These are phyloP conservation scores for Philereme transversata DNA, from an alignment of 2,888 invertebrate genomes.

Conservation along the genomic window DNA sequence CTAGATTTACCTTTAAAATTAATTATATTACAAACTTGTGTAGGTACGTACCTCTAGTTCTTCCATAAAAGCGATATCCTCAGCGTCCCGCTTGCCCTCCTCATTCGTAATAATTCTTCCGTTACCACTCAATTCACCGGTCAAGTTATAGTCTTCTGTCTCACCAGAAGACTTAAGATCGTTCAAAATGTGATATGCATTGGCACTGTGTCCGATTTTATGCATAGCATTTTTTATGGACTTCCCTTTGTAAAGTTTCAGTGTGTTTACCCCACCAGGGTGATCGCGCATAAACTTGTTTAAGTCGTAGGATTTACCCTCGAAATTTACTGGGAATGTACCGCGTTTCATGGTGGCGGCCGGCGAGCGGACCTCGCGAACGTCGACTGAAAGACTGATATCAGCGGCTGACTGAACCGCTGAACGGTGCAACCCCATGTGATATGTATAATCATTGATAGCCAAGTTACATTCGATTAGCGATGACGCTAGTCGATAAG, in stretches of 20 bases:
- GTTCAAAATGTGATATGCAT: conserved; percentile 86
- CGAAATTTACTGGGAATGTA: conserved; percentile 67
- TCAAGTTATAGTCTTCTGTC: conserved; percentile 68
- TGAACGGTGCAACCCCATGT: conserved; percentile 10
- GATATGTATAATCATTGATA: too few relatives aligned
- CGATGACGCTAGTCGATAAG: too few relatives aligned
- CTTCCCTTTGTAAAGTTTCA: conserved; percentile 82
- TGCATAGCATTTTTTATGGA: conserved; percentile 81
- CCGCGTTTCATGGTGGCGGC: conserved; percentile 34
- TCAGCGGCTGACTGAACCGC: conserved; percentile 4
- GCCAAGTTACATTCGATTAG: too few relatives aligned
- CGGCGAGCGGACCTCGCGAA: conserved; percentile 9
- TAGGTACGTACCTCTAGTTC: conserved; percentile 65
- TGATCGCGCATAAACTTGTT: conserved; percentile 87
- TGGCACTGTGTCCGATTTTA: conserved; percentile 84
- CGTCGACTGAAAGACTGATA: conserved; percentile 32
- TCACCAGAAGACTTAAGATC: conserved; percentile 82
- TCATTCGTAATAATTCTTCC: conserved; percentile 70
- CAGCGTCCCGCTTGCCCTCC: conserved; percentile 51
- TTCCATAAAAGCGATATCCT: conserved; percentile 69
- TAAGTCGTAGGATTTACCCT: conserved; percentile 85
- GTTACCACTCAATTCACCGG: conserved; percentile 66
- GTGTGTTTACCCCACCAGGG: conserved; percentile 88
- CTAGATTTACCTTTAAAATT: neutral
- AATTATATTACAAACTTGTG: neutral